phyloP scores from a whole-genome alignment of 2,113 vertebrate species.

The Atlantisia rogersi region DNA sequence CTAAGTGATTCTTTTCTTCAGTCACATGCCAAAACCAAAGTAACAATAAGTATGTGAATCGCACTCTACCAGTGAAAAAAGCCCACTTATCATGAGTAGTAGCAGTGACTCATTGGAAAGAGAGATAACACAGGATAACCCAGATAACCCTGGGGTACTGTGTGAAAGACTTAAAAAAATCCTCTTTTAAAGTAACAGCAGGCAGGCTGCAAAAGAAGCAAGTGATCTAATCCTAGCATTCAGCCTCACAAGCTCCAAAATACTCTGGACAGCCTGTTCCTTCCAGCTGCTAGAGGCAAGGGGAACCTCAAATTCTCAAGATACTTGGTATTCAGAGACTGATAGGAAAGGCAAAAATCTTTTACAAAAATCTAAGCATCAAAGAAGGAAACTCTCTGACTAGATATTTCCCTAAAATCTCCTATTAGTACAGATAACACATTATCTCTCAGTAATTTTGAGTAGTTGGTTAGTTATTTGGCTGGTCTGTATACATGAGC shows the following conservation, averaged over 20 bases:
- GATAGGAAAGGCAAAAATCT: neutral
- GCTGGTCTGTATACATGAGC: neutral
- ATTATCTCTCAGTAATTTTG: neutral
- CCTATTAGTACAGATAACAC: neutral
- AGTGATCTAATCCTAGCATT: slow-evolving; percentile 2
- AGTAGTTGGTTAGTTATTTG: neutral
- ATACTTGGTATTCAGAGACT: neutral
- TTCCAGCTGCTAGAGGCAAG: slow-evolving; percentile 34
- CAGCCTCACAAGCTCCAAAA: slow-evolving; percentile 32
- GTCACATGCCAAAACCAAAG: neutral
- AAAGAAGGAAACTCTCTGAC: neutral
- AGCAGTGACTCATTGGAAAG: slow-evolving; percentile 28
- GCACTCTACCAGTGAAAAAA: neutral
- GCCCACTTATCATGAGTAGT: neutral
- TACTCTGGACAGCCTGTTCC: slow-evolving; percentile 25
- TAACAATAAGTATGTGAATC: neutral
- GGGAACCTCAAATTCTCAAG: neutral
- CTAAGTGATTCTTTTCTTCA: neutral
- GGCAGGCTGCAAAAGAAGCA: slow-evolving; percentile 22
- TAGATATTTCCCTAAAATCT: neutral
- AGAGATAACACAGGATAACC: slow-evolving; percentile 42
- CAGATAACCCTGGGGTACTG: slow-evolving; percentile 23
- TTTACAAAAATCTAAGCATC: neutral
- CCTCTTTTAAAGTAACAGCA: slow-evolving; percentile 42
- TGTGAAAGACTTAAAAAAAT: slow-evolving; percentile 33